Conservation (phyloP, 2,888 invertebrate species). For the Epinotia demarniana region DNA sequence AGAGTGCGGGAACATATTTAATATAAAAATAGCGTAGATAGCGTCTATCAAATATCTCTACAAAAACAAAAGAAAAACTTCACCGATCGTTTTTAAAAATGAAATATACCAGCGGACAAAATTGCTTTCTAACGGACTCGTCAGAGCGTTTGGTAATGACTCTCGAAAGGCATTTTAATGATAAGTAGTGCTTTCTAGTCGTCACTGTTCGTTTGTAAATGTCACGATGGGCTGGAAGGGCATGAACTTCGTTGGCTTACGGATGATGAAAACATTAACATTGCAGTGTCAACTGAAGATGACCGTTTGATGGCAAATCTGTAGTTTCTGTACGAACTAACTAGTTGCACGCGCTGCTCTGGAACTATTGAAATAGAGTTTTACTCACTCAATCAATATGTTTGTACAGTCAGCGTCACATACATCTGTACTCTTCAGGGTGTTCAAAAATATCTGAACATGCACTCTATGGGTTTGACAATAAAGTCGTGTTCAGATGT, state of each 20-base stretch:
- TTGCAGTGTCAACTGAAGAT: background rate
- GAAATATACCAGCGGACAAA: background rate
- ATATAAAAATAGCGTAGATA: too few species aligned
- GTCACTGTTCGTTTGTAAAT: background rate
- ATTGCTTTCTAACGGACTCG: background rate
- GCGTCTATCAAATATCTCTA: too few species aligned
- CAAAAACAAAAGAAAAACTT: background rate
- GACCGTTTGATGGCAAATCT: background rate
- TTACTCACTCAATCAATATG: too few species aligned
- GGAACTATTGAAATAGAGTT: too few species aligned
- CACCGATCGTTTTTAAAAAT: background rate
- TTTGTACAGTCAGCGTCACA: too few species aligned
- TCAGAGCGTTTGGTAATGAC: conserved; percentile 1
- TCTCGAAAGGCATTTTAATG: conserved; percentile 18
- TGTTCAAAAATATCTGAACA: too few species aligned
- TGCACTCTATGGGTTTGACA: too few species aligned
- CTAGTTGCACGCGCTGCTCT: background rate
- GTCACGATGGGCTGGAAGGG: conserved; percentile 11
- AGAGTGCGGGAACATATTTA: too few species aligned
- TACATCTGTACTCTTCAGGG: too few species aligned
- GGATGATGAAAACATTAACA: background rate
- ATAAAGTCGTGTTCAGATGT: too few species aligned
- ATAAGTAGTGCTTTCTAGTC: conserved; percentile 1
- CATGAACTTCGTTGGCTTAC: conserved; percentile 17
- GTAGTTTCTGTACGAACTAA: background rate